phyloP scores from a whole-genome alignment of 2,888 invertebrate species.

The Willowsia nigromaculata region DNA sequence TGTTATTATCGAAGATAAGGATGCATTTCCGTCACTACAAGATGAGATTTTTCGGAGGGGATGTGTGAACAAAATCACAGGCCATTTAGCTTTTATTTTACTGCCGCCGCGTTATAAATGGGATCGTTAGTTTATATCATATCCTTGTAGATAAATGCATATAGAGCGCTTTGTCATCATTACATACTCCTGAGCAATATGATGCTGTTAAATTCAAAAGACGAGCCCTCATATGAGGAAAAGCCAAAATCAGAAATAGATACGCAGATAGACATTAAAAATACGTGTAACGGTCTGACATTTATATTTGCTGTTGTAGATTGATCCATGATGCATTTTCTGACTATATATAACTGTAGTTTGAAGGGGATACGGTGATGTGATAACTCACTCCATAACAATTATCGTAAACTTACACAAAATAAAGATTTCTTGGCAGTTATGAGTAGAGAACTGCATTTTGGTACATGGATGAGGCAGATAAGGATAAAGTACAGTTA shows the following conservation, averaged over 20 bases:
- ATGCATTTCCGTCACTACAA: conserved; percentile 53
- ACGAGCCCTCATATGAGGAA: not conserved
- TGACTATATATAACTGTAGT: conserved; percentile 17
- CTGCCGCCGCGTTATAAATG: not conserved
- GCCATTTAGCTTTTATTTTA: conserved; percentile 52
- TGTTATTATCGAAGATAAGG: conserved; percentile 39
- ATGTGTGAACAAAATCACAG: conserved; percentile 62
- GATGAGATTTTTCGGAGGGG: conserved; percentile 45
- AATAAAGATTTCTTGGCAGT: conserved; percentile 35
- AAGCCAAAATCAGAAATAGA: not conserved
- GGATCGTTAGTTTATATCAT: not conserved
- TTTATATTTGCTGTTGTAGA: not conserved
- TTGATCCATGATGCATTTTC: not conserved
- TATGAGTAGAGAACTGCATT: conserved; percentile 12
- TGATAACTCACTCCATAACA: conserved; percentile 37
- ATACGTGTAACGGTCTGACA: too few relatives aligned
- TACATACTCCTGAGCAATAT: not conserved
- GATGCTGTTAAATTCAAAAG: not conserved
- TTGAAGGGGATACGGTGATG: not conserved
- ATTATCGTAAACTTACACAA: conserved; percentile 14
- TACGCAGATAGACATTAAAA: not conserved
- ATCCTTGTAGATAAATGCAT: not conserved
- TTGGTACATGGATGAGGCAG: not conserved
- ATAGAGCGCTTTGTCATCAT: not conserved
- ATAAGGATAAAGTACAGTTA: conserved; percentile 4